Evolutionary conservation across 2,888 invertebrate genomes (phyloP).

Genomic region (Graphium colonna): DNA sequence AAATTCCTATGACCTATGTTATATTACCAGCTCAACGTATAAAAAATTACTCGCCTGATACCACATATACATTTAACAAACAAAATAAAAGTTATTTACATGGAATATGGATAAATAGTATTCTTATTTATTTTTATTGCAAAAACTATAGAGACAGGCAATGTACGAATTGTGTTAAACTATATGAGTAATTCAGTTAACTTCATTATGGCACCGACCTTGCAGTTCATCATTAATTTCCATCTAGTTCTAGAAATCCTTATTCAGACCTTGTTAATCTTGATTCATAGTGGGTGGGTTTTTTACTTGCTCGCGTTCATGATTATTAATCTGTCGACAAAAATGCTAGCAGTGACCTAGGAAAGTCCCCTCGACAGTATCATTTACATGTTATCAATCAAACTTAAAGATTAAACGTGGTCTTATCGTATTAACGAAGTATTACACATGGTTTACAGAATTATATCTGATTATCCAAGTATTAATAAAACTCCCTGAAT

Average conservation of each 20-base stretch:
- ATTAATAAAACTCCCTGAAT: background rate
- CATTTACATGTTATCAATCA: slow-evolving; percentile 1
- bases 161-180: background rate
- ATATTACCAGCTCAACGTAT: too few relatives aligned
- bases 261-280: background rate
- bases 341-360: background rate
- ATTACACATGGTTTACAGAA: background rate
- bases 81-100: too few relatives aligned
- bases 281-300: background rate
- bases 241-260: background rate
- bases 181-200: background rate
- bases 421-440: background rate
- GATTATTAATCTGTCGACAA: too few relatives aligned
- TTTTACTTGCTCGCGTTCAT: background rate
- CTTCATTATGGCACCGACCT: background rate
- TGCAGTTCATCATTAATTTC: background rate
- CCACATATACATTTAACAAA: too few relatives aligned
- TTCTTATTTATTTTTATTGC: too few relatives aligned
- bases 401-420: background rate
- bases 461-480: slow-evolving; percentile 1
- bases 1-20: too few relatives aligned
- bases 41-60: too few relatives aligned
- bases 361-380: background rate
- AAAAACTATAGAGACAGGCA: too few relatives aligned
- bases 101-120: too few relatives aligned